These are phyloP conservation scores for Orius laevigatus DNA, from an alignment of 1,140 invertebrate species.

Conservation along the genomic window DNA sequence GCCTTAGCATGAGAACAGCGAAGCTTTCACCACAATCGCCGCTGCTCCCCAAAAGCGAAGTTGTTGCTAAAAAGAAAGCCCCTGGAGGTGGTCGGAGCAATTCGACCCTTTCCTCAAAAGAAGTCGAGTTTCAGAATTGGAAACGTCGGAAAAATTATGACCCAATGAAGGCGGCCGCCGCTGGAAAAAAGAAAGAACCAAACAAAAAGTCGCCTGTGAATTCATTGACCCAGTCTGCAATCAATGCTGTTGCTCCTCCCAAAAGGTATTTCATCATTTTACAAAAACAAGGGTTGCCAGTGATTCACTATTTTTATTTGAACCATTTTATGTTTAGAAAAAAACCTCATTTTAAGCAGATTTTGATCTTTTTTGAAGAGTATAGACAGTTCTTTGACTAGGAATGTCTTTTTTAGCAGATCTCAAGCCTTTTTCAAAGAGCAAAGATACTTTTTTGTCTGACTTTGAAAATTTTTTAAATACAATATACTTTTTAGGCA, in stretches of 20 bases:
- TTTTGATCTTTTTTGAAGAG: no score
- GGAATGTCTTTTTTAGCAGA: no score
- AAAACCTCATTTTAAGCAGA: no score
- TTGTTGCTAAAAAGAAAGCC: constrained; percentile 19
- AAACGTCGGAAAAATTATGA: constrained; percentile 79
- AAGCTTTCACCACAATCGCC: constrained; percentile 13
- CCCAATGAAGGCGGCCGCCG: constrained; percentile 71
- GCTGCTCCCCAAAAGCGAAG: constrained; percentile 15
- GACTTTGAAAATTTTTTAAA: no score
- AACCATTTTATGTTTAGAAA: no score
- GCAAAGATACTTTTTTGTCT: no score
- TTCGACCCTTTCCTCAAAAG: constrained; percentile 44
- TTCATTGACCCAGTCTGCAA: constrained; percentile 27
- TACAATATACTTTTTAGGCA: no score
- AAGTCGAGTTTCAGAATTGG: constrained; percentile 82
- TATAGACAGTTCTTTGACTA: no score
- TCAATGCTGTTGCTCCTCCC: constrained; percentile 17
- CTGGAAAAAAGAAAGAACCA: constrained; percentile 42
- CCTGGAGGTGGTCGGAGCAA: constrained; percentile 33
- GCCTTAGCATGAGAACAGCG: constrained; percentile 40
- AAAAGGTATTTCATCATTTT: constrained; percentile 15
- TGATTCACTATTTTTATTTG: no score
- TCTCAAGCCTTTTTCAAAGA: no score
- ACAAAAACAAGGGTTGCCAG: no score
- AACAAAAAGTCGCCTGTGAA: constrained; percentile 25